phyloP scores from a whole-genome alignment of 2,888 invertebrate species.

The Lepeophtheirus nordmannii region DNA sequence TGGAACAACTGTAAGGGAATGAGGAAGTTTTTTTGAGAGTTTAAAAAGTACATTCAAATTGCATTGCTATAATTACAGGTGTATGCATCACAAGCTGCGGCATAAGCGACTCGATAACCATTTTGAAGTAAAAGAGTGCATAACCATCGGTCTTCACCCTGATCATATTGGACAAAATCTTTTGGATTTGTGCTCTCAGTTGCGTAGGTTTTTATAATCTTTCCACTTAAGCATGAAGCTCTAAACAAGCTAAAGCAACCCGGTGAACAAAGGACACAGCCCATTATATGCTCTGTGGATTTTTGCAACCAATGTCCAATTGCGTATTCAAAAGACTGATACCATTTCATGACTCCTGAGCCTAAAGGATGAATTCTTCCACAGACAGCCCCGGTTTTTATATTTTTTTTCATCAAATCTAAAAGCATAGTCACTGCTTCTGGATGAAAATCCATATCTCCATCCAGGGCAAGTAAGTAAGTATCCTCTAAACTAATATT shows the following conservation, averaged over 20 bases:
- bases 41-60: neutral
- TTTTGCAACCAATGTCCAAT: slow-evolving; percentile 86
- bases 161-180: slow-evolving; percentile 81
- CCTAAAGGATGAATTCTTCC: slow-evolving; percentile 79
- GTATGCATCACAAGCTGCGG: slow-evolving; percentile 35
- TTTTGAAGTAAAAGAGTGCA: slow-evolving; percentile 42
- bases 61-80: neutral
- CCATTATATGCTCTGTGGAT: slow-evolving; percentile 74
- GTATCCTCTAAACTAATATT: slow-evolving; percentile 61
- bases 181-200: slow-evolving; percentile 56
- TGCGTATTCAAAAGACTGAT: slow-evolving; percentile 75
- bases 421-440: slow-evolving; percentile 58
- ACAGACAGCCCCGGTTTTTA: slow-evolving; percentile 55
- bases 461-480: slow-evolving; percentile 64
- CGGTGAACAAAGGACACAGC: slow-evolving; percentile 75
- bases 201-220: slow-evolving; percentile 75
- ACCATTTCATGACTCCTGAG: slow-evolving; percentile 65
- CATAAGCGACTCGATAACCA: slow-evolving; percentile 38
- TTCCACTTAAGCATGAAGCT: slow-evolving; percentile 44
- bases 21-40: neutral
- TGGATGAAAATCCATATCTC: slow-evolving; percentile 75
- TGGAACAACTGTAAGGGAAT: slow-evolving; percentile 34
- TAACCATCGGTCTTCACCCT: slow-evolving; percentile 47
- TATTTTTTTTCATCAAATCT: slow-evolving; percentile 68
- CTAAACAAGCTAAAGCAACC: slow-evolving; percentile 82